These are phyloP conservation scores for Bombus superbus DNA, from an alignment of 1,140 invertebrate genomes.

Conservation along the genomic window DNA sequence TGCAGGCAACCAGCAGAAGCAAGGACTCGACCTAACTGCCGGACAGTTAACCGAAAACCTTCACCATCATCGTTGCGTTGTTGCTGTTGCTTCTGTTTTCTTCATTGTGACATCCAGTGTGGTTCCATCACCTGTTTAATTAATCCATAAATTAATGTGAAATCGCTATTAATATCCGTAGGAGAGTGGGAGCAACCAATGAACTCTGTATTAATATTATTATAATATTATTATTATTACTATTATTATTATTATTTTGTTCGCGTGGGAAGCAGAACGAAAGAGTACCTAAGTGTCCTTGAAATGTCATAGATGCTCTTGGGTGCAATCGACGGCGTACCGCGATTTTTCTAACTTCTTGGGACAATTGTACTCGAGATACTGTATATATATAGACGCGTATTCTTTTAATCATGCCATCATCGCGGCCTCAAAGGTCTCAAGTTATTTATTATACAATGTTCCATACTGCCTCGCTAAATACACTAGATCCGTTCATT, in stretches of 20 bases:
- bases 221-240: slow-evolving; percentile 7
- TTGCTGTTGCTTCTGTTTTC: background rate
- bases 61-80: background rate
- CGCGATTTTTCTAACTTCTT: background rate
- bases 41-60: slow-evolving; percentile 32
- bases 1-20: slow-evolving; percentile 86
- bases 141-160: slow-evolving; percentile 24
- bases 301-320: background rate
- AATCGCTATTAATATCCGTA: background rate
- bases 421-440: slow-evolving; percentile 51
- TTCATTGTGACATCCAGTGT: slow-evolving; percentile 24
- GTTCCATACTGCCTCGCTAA: slow-evolving; percentile 72
- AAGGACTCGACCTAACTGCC: slow-evolving; percentile 77
- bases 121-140: slow-evolving; percentile 60
- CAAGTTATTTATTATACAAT: slow-evolving; percentile 73
- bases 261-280: slow-evolving; percentile 1
- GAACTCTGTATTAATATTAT: slow-evolving; percentile 21
- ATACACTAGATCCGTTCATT: slow-evolving; percentile 23
- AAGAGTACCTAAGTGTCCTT: slow-evolving; percentile 36
- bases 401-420: slow-evolving; percentile 59
- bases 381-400: slow-evolving; percentile 64
- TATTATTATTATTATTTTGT: slow-evolving; percentile 1
- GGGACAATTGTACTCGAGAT: slow-evolving; percentile 12
- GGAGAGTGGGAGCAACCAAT: background rate
- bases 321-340: background rate